Percentiles rank a stretch among this genome's conserved stretches.
Evolutionary conservation across 2,888 invertebrate genomes (phyloP).

Genomic region (Dryobota labecula): DNA sequence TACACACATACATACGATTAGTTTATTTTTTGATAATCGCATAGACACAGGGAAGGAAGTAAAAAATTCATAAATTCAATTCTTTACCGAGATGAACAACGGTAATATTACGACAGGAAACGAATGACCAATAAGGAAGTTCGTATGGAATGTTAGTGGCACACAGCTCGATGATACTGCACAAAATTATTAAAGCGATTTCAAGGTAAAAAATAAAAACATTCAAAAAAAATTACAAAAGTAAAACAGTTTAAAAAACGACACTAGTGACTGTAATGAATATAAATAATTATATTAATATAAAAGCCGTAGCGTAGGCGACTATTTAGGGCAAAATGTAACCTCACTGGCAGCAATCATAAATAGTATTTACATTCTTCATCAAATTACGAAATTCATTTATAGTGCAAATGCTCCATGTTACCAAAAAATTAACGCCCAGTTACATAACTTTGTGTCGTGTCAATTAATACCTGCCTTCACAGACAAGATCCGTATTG

Average conservation of each 20-base stretch:
- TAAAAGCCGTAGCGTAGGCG: neutral
- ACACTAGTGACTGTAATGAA: neutral
- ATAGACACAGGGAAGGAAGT: neutral
- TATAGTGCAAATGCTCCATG: neutral
- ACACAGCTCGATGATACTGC: conserved; percentile 24
- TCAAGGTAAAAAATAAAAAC: conserved; percentile 38
- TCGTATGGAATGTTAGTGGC: conserved; percentile 4
- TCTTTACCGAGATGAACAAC: neutral
- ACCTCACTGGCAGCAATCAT: neutral
- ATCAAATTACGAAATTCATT: neutral
- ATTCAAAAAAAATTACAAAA: conserved; percentile 5
- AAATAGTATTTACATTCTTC: neutral
- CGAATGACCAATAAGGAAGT: neutral
- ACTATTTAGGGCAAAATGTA: conserved; percentile 2
- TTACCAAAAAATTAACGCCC: conserved; percentile 1
- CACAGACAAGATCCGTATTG: conserved; percentile 8
- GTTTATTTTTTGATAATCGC: neutral
- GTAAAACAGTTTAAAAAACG: conserved; percentile 1
- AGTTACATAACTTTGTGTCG: neutral
- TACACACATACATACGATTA: conserved; percentile 26
- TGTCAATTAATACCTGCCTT: conserved; percentile 12
- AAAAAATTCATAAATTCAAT: neutral
- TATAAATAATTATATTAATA: neutral
- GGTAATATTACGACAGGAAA: conserved; percentile 13
- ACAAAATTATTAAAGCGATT: conserved; percentile 29